Percentiles rank a stretch among this genome's conserved stretches.
These are phyloP conservation scores for Drosophila busckii DNA, from an alignment of 1,140 invertebrate species.

Conservation along the genomic window DNA sequence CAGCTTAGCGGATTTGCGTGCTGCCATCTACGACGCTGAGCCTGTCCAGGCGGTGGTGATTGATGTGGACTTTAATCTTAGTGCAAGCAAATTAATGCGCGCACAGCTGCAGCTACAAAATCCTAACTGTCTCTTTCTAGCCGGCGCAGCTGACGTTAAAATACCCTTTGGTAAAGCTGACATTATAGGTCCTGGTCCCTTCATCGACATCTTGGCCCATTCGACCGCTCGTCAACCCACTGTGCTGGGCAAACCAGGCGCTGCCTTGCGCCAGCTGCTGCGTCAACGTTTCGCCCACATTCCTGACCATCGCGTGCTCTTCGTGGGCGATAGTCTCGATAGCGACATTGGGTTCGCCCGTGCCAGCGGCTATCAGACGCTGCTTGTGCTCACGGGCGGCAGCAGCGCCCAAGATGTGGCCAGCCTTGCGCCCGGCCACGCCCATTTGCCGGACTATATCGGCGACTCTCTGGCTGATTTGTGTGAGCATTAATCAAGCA, in stretches of 20 bases:
- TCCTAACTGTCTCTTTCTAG: conserved; percentile 79
- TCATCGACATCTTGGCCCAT: conserved; percentile 79
- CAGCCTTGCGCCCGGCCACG: conserved; percentile 21
- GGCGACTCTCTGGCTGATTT: conserved; percentile 67
- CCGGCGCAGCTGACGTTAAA: conserved; percentile 79
- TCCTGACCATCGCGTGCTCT: conserved; percentile 80
- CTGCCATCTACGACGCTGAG: conserved; percentile 73
- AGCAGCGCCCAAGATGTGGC: conserved; percentile 65
- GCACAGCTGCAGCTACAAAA: conserved; percentile 79
- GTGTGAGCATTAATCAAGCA: too few relatives aligned
- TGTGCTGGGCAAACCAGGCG: conserved; percentile 81
- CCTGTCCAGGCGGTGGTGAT: conserved; percentile 80
- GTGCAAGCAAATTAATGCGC: conserved; percentile 79
- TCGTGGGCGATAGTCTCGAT: conserved; percentile 82
- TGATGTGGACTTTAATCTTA: conserved; percentile 80
- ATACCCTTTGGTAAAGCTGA: conserved; percentile 78
- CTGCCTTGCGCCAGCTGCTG: conserved; percentile 77
- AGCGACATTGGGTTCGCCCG: conserved; percentile 81
- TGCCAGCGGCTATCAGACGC: conserved; percentile 80
- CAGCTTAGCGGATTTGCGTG: conserved; percentile 67
- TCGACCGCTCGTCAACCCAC: conserved; percentile 79
- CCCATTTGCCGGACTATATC: conserved; percentile 74
- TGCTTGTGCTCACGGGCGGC: conserved; percentile 80
- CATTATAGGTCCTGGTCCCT: conserved; percentile 80
- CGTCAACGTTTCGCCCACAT: conserved; percentile 75